These are phyloP conservation scores for Sabatieria punctata DNA, from an alignment of 2,888 invertebrate genomes.

Conservation along the genomic window DNA sequence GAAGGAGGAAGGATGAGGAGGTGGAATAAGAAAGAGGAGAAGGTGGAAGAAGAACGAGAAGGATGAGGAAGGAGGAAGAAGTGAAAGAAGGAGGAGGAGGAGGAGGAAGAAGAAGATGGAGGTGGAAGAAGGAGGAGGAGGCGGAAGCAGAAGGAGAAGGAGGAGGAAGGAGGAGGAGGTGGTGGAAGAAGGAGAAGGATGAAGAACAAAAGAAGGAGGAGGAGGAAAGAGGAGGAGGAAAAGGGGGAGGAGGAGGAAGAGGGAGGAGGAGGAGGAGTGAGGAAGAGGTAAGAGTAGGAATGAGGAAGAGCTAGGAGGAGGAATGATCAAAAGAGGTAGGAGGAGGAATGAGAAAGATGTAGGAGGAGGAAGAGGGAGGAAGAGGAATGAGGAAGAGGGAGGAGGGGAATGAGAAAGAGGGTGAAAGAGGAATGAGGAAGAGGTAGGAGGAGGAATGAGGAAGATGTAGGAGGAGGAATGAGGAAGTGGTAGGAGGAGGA, in stretches of 20 bases:
- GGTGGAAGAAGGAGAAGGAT: constrained; percentile 5
- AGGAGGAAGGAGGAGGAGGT: background rate
- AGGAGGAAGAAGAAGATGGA: background rate
- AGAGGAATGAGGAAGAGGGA: background rate
- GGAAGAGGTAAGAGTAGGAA: constrained; percentile 4
- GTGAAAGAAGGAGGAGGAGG: background rate
- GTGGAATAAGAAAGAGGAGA: constrained; percentile 1
- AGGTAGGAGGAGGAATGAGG: background rate
- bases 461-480: background rate
- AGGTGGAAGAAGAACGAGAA: background rate
- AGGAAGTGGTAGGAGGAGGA: background rate
- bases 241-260: constrained; percentile 6
- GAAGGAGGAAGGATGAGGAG: background rate
- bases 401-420: constrained; percentile 7
- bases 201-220: background rate
- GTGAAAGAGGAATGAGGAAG: background rate
- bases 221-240: background rate
- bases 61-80: background rate
- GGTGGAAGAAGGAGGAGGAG: background rate
- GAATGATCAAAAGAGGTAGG: constrained; percentile 3
- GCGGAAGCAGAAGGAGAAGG: constrained; percentile 1
- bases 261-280: background rate
- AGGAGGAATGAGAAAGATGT: background rate
- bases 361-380: constrained; percentile 2
- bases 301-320: constrained; percentile 1